Evolutionary conservation across 2,113 vertebrate species (phyloP).

Genomic region (Seriola dumerili): DNA sequence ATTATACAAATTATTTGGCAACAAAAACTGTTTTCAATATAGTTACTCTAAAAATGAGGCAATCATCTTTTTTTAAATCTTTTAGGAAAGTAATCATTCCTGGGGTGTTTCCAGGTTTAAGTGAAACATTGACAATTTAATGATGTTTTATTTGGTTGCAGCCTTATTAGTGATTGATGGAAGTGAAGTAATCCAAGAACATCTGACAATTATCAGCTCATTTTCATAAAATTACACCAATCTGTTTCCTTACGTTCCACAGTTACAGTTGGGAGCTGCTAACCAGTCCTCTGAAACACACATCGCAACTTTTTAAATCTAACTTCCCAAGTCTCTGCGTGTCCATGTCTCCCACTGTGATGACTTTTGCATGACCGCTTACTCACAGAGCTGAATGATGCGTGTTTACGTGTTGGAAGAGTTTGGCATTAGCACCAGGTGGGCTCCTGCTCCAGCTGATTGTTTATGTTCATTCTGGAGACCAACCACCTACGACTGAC

Average conservation of each 20-base stretch:
- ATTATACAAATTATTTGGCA: background rate
- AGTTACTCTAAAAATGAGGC: background rate
- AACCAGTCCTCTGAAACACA: conserved; percentile 2
- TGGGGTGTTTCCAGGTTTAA: background rate
- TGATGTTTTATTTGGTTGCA: background rate
- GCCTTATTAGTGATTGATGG: background rate
- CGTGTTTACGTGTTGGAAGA: conserved; percentile 70
- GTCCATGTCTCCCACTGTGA: conserved; percentile 16
- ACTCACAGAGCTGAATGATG: conserved; percentile 53
- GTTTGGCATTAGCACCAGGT: conserved; percentile 62
- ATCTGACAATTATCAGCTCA: conserved; percentile 3
- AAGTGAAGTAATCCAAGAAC: conserved; percentile 1
- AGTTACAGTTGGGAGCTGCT: conserved; percentile 1
- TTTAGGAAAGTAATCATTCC: background rate
- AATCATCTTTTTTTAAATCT: background rate
- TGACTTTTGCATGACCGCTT: conserved; percentile 44
- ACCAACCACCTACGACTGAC: conserved; percentile 74
- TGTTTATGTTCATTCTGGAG: conserved; percentile 79
- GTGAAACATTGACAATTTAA: background rate
- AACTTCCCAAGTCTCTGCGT: background rate
- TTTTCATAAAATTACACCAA: background rate
- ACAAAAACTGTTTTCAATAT: background rate
- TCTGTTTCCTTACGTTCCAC: background rate
- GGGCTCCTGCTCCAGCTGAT: conserved; percentile 60
- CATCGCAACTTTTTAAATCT: background rate